Percentiles rank a stretch among this genome's conserved stretches.
These are phyloP conservation scores for Hyperoodon ampullatus DNA, from an alignment of 2,113 vertebrate genomes.

Conservation along the genomic window DNA sequence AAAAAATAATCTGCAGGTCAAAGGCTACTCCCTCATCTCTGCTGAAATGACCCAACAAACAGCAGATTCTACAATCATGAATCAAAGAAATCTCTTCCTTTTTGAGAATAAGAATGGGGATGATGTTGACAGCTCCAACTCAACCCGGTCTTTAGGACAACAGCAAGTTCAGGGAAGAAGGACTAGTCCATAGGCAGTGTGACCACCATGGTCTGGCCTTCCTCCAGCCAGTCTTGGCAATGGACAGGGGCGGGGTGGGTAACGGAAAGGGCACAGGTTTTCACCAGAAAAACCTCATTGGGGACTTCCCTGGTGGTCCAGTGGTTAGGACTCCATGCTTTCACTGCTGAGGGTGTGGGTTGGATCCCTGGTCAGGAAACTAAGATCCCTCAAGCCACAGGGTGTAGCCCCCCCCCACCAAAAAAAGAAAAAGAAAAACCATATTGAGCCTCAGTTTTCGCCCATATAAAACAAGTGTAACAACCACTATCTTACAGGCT, in stretches of 20 bases:
- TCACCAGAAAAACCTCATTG: background rate
- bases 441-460: background rate
- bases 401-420: too few relatives aligned
- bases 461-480: background rate
- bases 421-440: background rate
- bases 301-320: too few relatives aligned
- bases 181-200: fast-evolving
- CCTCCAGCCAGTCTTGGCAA: background rate
- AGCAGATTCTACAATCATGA: background rate
- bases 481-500: background rate
- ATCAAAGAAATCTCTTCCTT: background rate
- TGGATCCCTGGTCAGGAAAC: too few relatives aligned
- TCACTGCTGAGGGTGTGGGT: too few relatives aligned
- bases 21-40: background rate
- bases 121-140: background rate
- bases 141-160: background rate
- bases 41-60: background rate
- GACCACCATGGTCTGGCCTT: background rate
- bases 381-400: too few relatives aligned
- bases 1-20: background rate
- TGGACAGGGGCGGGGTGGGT: background rate
- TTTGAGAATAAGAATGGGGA: background rate
- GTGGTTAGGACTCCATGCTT: too few relatives aligned
- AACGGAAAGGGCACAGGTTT: background rate
- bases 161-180: background rate